Base-by-base conservation (phyloP, 1,140 invertebrate genomes). In the Myzus persicae region DNA sequence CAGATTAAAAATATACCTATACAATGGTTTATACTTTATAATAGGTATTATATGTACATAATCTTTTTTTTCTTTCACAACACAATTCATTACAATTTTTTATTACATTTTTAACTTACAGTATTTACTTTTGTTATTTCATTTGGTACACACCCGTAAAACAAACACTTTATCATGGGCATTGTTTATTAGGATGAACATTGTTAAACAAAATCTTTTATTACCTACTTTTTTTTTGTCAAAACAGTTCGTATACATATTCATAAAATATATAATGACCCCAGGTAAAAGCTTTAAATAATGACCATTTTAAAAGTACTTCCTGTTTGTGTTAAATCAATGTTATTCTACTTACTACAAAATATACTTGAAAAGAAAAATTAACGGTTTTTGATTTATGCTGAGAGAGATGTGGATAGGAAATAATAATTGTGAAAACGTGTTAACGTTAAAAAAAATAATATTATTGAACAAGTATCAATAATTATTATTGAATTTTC, bases 121-220 rank as follows among this genome's bases (percentile, higher is more conserved):
- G 40, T 85, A 85, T 85, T 87, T 87, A 44, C 42, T 44, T 46
- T 87, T 87, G 26, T 87, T 20, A n/a, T 46, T 87, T 87, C 42
- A 18, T 87, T 46, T n/a, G 42, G 26, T 46, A 87, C 42, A 46
- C 42, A n/a, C 84, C 84, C 84, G 42, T 87, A 87, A 87, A 87
- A 87, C 84, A 44, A 87, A 87, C 84, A 46, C 84, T 87, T 87
- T 46, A 87, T 87, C 84, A 44, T 87, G 11, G 42, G 14, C n/a
- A 38, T 87, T 87, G 42, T 87, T 87, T 67, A 31, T 67, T 87
- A n/a, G 42, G 31, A 46, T n/a, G 26, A 44, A 87, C 84, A 46
- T 87, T 87, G 84, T 87, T n/a, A 46, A 46, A 87, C 31, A 87
- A 87, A 87, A 87, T 87, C 38, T 31, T 44, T 87, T 87, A 84